Conservation (phyloP, 23 tunicate species). For the Clavelina lepadiformis region DNA sequence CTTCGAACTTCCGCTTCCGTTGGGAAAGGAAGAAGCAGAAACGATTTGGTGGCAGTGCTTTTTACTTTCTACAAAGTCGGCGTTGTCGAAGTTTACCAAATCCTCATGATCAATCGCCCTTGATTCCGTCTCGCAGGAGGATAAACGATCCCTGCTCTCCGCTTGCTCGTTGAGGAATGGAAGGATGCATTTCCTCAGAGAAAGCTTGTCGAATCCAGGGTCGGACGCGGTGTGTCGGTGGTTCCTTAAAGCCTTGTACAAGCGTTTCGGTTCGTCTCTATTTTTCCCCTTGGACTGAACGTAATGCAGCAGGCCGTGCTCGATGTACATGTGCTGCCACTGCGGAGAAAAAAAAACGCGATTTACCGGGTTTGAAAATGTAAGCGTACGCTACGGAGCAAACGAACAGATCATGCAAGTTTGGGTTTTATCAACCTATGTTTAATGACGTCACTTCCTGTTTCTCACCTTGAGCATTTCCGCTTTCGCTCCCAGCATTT, state of each 20-base stretch:
- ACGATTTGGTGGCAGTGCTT: background rate
- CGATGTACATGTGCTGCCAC: conserved; percentile 82
- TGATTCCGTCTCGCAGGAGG: too few relatives aligned
- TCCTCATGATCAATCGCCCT: too few relatives aligned
- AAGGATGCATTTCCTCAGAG: conserved; percentile 1
- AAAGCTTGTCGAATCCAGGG: conserved; percentile 43
- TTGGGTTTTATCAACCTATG: too few relatives aligned
- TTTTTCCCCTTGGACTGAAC: conserved; percentile 18
- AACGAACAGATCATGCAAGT: too few relatives aligned
- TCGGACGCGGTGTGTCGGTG: conserved; percentile 86
- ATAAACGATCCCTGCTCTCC: too few relatives aligned
- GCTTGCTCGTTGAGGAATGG: too few relatives aligned
- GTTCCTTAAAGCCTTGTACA: conserved; percentile 42
- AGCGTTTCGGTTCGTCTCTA: conserved; percentile 7
- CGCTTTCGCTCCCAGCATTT: conserved; percentile 38
- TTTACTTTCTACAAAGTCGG: background rate
- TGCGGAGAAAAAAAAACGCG: conserved; percentile 17
- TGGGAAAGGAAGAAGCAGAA: background rate
- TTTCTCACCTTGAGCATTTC: conserved; percentile 42
- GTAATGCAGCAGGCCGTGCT: conserved; percentile 38
- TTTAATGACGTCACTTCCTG: too few relatives aligned
- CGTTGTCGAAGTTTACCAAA: too few relatives aligned
- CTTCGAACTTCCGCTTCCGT: too few relatives aligned
- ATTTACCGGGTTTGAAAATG: too few relatives aligned
- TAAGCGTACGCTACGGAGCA: too few relatives aligned